phyloP scores from a whole-genome alignment of 1,140 invertebrate genomes.

The Trichomalopsis sarcophagae region DNA sequence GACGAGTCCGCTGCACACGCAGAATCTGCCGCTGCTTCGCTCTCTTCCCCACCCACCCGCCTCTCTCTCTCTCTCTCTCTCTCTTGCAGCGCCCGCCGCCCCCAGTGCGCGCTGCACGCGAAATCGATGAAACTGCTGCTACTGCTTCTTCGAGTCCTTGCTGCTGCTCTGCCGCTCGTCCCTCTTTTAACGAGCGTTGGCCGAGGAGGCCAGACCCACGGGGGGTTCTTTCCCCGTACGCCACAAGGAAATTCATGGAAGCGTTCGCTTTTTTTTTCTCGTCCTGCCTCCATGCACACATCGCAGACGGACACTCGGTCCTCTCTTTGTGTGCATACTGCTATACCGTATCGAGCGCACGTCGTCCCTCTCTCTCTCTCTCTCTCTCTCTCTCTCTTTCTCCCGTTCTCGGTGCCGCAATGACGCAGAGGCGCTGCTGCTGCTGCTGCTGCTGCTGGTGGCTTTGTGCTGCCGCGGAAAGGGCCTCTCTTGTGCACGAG shows the following conservation, averaged over 20 bases:
- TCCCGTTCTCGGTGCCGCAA: not conserved
- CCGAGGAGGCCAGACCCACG: not conserved
- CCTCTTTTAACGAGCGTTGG: not conserved
- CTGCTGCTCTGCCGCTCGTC: not conserved
- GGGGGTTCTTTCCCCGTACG: not conserved
- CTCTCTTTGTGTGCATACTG: not conserved
- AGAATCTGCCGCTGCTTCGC: not conserved
- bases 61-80: constrained; percentile 13
- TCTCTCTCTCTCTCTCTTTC: constrained; percentile 3
- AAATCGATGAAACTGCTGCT: constrained; percentile 48
- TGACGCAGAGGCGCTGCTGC: constrained; percentile 10
- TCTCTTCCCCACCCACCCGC: constrained; percentile 35
- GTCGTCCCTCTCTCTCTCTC: not conserved
- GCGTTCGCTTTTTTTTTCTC: not conserved
- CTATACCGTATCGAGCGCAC: no score
- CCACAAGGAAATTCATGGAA: not conserved
- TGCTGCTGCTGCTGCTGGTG: not conserved
- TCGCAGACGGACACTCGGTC: no score
- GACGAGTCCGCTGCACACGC: constrained; percentile 20
- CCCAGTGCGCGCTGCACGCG: constrained; percentile 2
- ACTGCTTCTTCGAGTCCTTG: constrained; percentile 22
- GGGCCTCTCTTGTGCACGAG: not conserved
- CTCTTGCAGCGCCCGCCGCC: not conserved
- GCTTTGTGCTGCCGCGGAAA: not conserved
- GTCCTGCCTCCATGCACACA: not conserved